Percentiles rank a stretch among this genome's conserved stretches.
These are phyloP conservation scores for Tetraneura akinire DNA, from an alignment of 1,140 invertebrate species.

Conservation along the genomic window DNA sequence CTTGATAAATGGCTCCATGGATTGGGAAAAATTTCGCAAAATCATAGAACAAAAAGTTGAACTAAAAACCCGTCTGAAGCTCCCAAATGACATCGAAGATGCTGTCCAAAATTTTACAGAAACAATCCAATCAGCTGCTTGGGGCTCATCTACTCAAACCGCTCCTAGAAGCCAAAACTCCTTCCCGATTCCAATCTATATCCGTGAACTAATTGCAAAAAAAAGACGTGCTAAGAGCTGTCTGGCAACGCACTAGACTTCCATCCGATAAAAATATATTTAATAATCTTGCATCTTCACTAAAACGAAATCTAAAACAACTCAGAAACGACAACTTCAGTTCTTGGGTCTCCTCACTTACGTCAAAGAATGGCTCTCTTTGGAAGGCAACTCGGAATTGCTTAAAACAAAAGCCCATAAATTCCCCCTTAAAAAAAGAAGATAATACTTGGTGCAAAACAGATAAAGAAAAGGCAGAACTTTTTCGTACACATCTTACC, in stretches of 20 bases:
- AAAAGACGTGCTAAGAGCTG: constrained; percentile 11
- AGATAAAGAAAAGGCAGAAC: neutral
- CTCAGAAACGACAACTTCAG: neutral
- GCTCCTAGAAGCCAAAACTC: neutral
- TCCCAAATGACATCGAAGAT: neutral
- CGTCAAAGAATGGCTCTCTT: neutral
- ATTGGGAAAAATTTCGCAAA: too few relatives aligned
- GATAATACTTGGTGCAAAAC: neutral
- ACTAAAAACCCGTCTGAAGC: neutral
- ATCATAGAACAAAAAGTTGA: neutral
- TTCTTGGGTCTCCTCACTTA: neutral
- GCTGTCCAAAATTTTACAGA: neutral
- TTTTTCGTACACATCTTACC: neutral
- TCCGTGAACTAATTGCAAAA: neutral
- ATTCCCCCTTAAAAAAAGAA: neutral
- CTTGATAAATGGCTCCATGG: neutral
- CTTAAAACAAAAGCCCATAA: neutral
- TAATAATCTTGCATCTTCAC: neutral
- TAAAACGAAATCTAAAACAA: too few relatives aligned
- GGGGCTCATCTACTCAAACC: neutral
- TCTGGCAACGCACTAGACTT: too few relatives aligned
- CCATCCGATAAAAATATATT: neutral
- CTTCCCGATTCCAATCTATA: neutral
- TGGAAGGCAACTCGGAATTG: neutral
- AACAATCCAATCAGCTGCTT: neutral